These are phyloP conservation scores for Oryzias melastigma DNA, from an alignment of 2,113 vertebrate species.

Conservation along the genomic window DNA sequence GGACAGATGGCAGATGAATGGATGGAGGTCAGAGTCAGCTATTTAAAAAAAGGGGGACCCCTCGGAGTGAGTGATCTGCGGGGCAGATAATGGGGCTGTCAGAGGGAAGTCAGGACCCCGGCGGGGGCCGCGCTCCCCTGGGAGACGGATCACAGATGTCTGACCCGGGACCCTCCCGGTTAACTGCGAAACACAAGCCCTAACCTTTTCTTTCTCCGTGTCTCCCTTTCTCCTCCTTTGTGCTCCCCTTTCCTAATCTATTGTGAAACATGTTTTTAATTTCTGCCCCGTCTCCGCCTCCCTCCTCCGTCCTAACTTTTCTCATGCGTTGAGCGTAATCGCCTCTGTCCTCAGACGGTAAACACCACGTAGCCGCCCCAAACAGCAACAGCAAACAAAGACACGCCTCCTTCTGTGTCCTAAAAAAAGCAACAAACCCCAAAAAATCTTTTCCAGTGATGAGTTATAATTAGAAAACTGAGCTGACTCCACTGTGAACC, in stretches of 20 bases:
- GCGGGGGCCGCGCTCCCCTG: constrained; percentile 11
- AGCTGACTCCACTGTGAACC: constrained; percentile 3
- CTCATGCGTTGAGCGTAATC: constrained; percentile 16
- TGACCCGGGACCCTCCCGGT: constrained; percentile 40
- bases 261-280: not conserved
- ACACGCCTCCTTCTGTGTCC: constrained; percentile 38
- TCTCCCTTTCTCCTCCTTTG: not conserved
- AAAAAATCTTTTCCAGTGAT: not conserved
- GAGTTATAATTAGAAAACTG: not conserved
- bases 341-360: constrained; percentile 30
- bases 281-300: constrained; percentile 6
- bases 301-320: constrained; percentile 22
- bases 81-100: constrained; percentile 17
- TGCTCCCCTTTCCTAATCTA: not conserved
- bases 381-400: constrained; percentile 60
- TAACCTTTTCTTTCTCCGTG: constrained; percentile 12
- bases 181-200: constrained; percentile 53
- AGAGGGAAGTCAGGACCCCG: constrained; percentile 5
- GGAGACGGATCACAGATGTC: constrained; percentile 69
- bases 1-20: constrained; percentile 15
- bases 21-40: constrained; percentile 28
- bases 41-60: constrained; percentile 18
- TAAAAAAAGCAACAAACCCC: too few relatives aligned
- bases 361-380: constrained; percentile 45
- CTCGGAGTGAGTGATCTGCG: constrained; percentile 23